A percentile compares a stretch with the other conserved stretches of the same genome.
phyloP scores from a whole-genome alignment of 2,797 vertebrate species.

The Anableps anableps region DNA sequence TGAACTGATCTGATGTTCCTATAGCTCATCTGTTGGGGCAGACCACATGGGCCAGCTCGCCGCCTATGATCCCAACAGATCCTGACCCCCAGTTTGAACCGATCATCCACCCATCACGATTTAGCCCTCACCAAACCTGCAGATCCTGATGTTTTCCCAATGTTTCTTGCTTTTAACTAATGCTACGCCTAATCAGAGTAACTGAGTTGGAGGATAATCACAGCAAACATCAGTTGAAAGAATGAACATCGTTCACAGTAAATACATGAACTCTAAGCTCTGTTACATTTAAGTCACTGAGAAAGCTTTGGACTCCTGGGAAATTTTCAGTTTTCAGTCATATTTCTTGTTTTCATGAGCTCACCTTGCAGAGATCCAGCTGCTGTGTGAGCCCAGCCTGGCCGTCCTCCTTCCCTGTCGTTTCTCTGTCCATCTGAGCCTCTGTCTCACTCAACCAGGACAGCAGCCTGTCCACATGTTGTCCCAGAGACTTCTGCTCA shows the following conservation, averaged over 20 bases:
- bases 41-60: no score
- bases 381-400: constrained; percentile 67
- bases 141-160: neutral
- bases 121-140: neutral
- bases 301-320: no score
- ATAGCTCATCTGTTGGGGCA: no score
- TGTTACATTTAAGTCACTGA: neutral
- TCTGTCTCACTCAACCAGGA: constrained; percentile 76
- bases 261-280: neutral
- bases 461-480: constrained; percentile 68
- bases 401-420: constrained; percentile 38
- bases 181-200: neutral
- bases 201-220: neutral
- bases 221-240: neutral
- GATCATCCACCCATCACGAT: no score
- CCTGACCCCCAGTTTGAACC: no score
- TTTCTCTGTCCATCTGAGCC: constrained; percentile 58
- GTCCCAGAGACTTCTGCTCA: constrained; percentile 81
- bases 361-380: constrained; percentile 84
- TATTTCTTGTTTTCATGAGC: neutral
- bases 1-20: no score
- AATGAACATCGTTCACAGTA: neutral
- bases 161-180: neutral
- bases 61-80: no score
- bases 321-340: neutral